Percentiles rank a stretch among this genome's conserved stretches.
phyloP scores from a whole-genome alignment of 2,888 invertebrate genomes.

The Melinopterus prodromus region DNA sequence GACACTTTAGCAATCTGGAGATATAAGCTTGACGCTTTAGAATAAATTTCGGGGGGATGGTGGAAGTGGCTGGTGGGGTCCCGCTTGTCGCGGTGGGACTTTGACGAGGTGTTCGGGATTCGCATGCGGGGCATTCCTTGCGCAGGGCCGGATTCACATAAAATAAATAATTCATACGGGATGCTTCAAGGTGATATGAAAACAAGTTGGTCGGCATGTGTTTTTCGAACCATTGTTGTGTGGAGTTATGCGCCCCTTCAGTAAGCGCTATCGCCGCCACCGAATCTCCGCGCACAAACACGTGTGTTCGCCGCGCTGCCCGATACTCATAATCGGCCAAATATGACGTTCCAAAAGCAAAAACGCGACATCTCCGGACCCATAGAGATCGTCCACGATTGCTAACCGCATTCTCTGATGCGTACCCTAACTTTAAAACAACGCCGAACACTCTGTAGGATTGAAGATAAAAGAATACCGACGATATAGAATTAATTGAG shows the following conservation, averaged over 20 bases:
- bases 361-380: slow-evolving; percentile 35
- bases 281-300: slow-evolving; percentile 56
- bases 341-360: slow-evolving; percentile 35
- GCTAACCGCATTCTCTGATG: slow-evolving; percentile 6
- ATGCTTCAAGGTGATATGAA: slow-evolving; percentile 57
- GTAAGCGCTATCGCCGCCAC: slow-evolving; percentile 54
- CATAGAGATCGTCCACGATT: slow-evolving; percentile 32
- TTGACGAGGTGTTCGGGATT: slow-evolving; percentile 49
- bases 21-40: background rate
- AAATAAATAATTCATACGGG: slow-evolving; percentile 59
- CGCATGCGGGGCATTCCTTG: slow-evolving; percentile 48
- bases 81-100: slow-evolving; percentile 44
- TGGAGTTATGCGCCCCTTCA: slow-evolving; percentile 57
- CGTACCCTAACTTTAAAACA: background rate
- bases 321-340: slow-evolving; percentile 55
- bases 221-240: slow-evolving; percentile 58
- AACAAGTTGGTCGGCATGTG: slow-evolving; percentile 57
- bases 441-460: background rate
- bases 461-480: background rate
- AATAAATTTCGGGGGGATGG: slow-evolving; percentile 12
- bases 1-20: background rate
- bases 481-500: too few species aligned
- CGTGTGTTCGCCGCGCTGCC: slow-evolving; percentile 47
- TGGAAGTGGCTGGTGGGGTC: slow-evolving; percentile 15
- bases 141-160: slow-evolving; percentile 49